phyloP scores from a whole-genome alignment of 1,140 invertebrate genomes.

The Paracyclopina nana region DNA sequence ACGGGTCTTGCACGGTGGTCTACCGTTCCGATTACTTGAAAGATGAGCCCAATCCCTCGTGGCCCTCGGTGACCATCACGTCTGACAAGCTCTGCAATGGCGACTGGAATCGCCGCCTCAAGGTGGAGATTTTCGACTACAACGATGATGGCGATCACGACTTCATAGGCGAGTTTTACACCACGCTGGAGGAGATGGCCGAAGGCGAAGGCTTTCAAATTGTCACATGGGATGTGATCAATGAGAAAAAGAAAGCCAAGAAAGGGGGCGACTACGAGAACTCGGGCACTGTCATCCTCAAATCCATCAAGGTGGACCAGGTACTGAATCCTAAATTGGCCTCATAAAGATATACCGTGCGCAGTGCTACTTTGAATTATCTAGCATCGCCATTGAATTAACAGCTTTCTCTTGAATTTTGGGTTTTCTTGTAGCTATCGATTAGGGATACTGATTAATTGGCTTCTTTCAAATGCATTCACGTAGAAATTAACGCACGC shows the following conservation, averaged over 20 bases:
- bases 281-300: constrained; percentile 23
- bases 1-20: constrained; percentile 31
- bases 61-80: constrained; percentile 32
- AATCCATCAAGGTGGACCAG: neutral
- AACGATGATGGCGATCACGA: constrained; percentile 31
- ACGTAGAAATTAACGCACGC: too few species aligned
- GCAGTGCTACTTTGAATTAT: too few species aligned
- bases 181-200: constrained; percentile 24
- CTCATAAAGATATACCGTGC: too few species aligned
- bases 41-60: constrained; percentile 34
- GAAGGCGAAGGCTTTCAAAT: neutral
- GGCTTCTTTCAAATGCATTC: too few species aligned
- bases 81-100: constrained; percentile 32
- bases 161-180: constrained; percentile 30
- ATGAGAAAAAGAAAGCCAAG: constrained; percentile 29
- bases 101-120: constrained; percentile 30
- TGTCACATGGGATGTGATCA: constrained; percentile 23
- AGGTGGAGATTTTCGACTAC: constrained; percentile 29
- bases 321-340: too few species aligned
- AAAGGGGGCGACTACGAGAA: constrained; percentile 28
- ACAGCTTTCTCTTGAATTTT: too few species aligned
- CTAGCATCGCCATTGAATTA: too few species aligned
- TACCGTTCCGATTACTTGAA: constrained; percentile 36
- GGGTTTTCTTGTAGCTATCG: too few species aligned
- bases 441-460: too few species aligned